Evolutionary conservation across 2,797 vertebrate species (phyloP).

Genomic region (Erethizon dorsatum): DNA sequence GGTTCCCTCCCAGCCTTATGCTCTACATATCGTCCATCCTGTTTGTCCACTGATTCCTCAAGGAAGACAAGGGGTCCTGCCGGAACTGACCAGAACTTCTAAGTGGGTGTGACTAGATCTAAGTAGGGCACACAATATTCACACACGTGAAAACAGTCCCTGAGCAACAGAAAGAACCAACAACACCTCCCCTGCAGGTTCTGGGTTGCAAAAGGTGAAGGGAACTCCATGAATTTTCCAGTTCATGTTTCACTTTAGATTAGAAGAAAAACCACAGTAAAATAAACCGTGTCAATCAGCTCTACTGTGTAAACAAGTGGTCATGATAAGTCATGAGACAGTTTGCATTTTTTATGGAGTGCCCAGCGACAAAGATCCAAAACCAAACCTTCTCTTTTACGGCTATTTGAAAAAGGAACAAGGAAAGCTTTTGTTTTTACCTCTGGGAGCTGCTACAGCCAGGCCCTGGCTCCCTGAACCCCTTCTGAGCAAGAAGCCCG

Average conservation of each 20-base stretch:
- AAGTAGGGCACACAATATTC: background rate
- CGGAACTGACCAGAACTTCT: background rate
- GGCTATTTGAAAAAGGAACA: conserved; percentile 80
- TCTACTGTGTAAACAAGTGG: conserved; percentile 79
- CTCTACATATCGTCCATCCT: background rate
- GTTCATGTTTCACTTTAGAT: conserved; percentile 80
- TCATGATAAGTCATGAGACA: conserved; percentile 75
- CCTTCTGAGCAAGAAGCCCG: background rate
- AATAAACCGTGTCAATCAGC: conserved; percentile 84
- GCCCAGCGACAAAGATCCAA: conserved; percentile 69
- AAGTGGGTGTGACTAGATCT: background rate
- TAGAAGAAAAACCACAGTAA: conserved; percentile 79
- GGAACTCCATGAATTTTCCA: conserved; percentile 67
- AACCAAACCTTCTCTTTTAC: conserved; percentile 77
- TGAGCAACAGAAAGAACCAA: background rate
- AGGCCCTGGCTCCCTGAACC: background rate
- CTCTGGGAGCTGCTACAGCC: conserved; percentile 62
- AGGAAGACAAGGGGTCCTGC: background rate
- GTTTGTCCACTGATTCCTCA: background rate
- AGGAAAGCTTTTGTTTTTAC: conserved; percentile 81
- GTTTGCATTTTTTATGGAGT: conserved; percentile 72
- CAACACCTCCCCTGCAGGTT: conserved; percentile 60
- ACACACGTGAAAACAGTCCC: background rate
- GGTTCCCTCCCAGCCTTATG: background rate
- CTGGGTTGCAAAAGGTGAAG: conserved; percentile 77